Base-by-base conservation (phyloP, 2,888 invertebrate species). In the Ecdyonurus torrentis region DNA sequence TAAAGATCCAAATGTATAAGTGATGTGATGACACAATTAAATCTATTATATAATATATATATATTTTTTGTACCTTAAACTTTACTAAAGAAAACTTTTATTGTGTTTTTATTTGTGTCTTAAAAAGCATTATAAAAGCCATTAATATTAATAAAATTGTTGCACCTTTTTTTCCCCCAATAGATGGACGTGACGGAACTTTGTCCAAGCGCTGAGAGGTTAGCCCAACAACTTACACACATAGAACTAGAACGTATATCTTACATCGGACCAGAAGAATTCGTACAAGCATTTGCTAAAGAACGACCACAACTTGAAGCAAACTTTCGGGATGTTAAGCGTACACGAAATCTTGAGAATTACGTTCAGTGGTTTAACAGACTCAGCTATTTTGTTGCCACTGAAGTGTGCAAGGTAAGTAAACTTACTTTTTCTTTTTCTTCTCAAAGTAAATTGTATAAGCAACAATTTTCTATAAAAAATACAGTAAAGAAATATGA, bases 311-410 rank as follows among this genome's bases (percentile, higher is more conserved):
- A 77, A 70, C 79, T 84, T 67, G 82, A 86, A 1, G 66, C 70
- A 2, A 83, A 85, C 1, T 83, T 86, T 72, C 85, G 85, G 72
- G 89, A 89, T 72, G 83, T 88, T 83, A 95, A 94, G 75, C 89
- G 90, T 73, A 94, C 95, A 1, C 83, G 88, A 66, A 96, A 96
- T 77, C 81, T 97, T 69, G 94, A 96, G 74, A 91, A 93, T 15
- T 98, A 97, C 74, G 92, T 96, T 10, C 91, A 94, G 72, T 98
- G 97, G 97, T 97, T 97, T 76, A 97, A 97, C 77, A 82, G 93
- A 71, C 83, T 97, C 68, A 96, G 95, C 74, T 94, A 93, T 74
- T 84, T 96, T 70, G 94, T 96, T 20, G 96, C 95, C 24, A 92
- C 95, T 19, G 96, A 97, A 79, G 90, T 96, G 69, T 86, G 92